A percentile compares a stretch with the other conserved stretches of the same genome.
phyloP scores from a whole-genome alignment of 2,113 vertebrate species.

The Anguilla japonica region DNA sequence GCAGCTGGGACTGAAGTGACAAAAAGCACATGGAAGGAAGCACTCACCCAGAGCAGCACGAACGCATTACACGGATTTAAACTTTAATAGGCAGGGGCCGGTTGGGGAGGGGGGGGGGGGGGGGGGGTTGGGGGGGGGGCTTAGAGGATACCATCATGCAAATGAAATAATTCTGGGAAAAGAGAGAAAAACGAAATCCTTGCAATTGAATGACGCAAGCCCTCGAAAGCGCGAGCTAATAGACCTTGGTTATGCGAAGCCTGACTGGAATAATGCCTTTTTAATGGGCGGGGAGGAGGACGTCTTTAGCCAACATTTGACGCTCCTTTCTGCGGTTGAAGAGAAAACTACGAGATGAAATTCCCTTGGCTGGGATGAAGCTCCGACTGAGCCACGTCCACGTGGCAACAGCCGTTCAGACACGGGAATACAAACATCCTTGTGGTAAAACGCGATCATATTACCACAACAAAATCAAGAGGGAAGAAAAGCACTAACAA shows the following conservation, averaged over 20 bases:
- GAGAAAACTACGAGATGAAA: background rate
- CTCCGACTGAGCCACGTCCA: background rate
- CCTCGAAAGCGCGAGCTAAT: background rate
- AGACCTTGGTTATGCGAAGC: too few relatives aligned
- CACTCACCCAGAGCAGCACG: background rate
- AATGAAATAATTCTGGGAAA: too few relatives aligned
- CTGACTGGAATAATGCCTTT: conserved; percentile 2
- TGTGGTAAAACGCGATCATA: conserved; percentile 6
- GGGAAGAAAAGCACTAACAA: too few relatives aligned
- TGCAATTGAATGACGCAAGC: background rate
- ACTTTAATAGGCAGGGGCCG: background rate
- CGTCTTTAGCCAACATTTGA: background rate
- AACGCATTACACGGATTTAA: background rate
- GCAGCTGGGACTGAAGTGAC: background rate
- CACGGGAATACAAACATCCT: background rate
- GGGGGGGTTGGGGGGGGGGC: background rate
- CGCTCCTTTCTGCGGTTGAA: background rate
- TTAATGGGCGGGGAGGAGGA: background rate
- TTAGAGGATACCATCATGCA: background rate
- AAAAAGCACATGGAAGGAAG: background rate
- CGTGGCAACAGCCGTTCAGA: background rate
- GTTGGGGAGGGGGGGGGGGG: background rate
- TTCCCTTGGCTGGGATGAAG: background rate
- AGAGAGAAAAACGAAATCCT: background rate
- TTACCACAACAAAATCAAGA: background rate